Conservation (phyloP, 2,113 vertebrate genomes). For the Heterocephalus glaber region DNA sequence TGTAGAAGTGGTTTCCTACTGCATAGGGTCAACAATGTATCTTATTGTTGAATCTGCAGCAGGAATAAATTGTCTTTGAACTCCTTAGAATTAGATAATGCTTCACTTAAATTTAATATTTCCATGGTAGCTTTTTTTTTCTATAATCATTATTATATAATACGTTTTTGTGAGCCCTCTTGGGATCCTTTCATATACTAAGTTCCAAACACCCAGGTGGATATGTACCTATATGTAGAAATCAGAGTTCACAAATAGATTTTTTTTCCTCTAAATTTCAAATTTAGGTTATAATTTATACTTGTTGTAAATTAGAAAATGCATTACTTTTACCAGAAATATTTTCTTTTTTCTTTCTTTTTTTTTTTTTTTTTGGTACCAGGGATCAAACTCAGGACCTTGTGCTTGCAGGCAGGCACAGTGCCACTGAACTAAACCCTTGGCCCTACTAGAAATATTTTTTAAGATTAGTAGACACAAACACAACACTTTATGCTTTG, state of each 20-base stretch:
- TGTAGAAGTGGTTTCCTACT: not conserved
- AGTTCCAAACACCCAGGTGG: not conserved
- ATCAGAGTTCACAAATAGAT: not conserved
- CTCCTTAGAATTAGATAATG: not conserved
- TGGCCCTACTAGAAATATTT: not conserved
- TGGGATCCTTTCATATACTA: not conserved
- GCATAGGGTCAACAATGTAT: not conserved
- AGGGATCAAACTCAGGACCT: no score
- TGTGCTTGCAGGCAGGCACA: no score
- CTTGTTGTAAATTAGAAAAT: not conserved
- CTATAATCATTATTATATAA: not conserved
- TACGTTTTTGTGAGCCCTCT: not conserved
- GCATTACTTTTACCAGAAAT: not conserved
- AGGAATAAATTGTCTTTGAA: not conserved
- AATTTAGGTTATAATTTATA: not conserved
- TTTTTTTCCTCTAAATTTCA: slow-evolving; percentile 6
- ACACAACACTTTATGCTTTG: not conserved
- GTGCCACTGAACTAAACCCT: no score
- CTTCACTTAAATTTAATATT: not conserved
- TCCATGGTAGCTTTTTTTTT: not conserved
- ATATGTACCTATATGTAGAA: not conserved
- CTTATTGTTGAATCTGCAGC: not conserved
- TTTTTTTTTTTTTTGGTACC: no score
- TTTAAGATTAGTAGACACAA: not conserved
- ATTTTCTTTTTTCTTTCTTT: no score